Evolutionary conservation across 2,113 vertebrate species (phyloP), one percentile per base, ranked within the genome.

Genomic region (Neoarius graeffei): DNA sequence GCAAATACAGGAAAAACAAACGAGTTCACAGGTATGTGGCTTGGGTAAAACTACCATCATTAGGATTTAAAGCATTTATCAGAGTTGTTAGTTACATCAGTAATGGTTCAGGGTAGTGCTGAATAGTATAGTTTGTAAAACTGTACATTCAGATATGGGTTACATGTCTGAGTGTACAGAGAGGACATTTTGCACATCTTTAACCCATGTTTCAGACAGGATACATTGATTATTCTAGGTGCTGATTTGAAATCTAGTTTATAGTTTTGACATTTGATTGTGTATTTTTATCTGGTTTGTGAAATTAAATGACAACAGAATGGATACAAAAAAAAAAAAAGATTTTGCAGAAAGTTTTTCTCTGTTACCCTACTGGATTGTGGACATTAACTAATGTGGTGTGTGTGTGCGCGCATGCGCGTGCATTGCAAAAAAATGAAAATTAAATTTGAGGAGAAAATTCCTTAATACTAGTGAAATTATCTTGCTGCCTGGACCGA

Each of bases 1-100:
- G 98, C 76, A 99, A 99, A 91, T 97, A 98, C 66, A 96, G 98
- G 60, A 98, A 97, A 92, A 97, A 96, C 93, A 98, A 98, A 93
- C 94, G 96, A 93, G 96, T 96, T 71, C 96, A 96, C 93, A 97
- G 97, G 98, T 99, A 89, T 83, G 54, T 62, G 62, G 11, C 25
- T 81, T 7, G 15, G 25, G 23, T 56, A n/a, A 79, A 15, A 8
- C 5, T 56, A 9, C 42, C 23, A 5, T 27, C n/a, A 4, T 30
- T 56, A 15, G 4, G 50, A 17, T 20, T 80, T 20, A 13, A 54
- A n/a, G 48, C 19, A 20, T 74, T 20, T 20, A 42, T 73, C 69
- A 1, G 15, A 42, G 35, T 42, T 20, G 35, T 74, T 48, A 17
- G 30, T 52, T 52, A 52, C 52, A 19, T 13, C 48, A 15, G 5